phyloP scores from a whole-genome alignment of 2,113 vertebrate genomes.

The Vireo altiloquus region DNA sequence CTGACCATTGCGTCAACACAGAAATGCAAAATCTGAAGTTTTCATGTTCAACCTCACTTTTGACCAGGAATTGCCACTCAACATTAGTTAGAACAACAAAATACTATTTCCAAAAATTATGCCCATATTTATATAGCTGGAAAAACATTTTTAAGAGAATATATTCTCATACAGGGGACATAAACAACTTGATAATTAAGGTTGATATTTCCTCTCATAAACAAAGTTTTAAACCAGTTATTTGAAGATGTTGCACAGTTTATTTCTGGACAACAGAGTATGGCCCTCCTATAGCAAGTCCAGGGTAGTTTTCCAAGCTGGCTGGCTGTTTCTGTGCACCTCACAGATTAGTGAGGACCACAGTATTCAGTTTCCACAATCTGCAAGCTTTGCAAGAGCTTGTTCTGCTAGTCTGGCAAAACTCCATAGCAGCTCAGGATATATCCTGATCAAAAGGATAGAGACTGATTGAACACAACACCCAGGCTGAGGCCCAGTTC shows the following conservation, averaged over 20 bases:
- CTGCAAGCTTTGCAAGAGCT: background rate
- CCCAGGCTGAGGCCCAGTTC: background rate
- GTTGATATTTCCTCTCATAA: background rate
- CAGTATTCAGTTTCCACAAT: background rate
- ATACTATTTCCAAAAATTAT: background rate
- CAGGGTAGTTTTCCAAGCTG: background rate
- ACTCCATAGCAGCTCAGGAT: background rate
- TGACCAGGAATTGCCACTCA: background rate
- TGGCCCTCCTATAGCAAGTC: background rate
- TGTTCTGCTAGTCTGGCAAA: background rate
- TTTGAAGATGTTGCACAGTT: background rate
- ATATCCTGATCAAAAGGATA: background rate
- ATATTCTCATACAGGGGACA: background rate
- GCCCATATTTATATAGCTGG: background rate
- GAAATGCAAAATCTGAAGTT: background rate
- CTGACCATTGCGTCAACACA: background rate
- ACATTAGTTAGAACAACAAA: background rate
- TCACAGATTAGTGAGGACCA: background rate
- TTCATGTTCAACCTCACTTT: background rate
- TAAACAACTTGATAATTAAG: background rate
- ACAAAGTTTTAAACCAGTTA: fast-evolving
- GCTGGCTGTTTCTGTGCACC: background rate
- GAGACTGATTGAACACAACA: background rate
- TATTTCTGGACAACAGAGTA: background rate
- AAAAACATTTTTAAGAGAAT: background rate